These are phyloP conservation scores for Perizoma affinitatum DNA, from an alignment of 2,888 invertebrate genomes.

Conservation along the genomic window DNA sequence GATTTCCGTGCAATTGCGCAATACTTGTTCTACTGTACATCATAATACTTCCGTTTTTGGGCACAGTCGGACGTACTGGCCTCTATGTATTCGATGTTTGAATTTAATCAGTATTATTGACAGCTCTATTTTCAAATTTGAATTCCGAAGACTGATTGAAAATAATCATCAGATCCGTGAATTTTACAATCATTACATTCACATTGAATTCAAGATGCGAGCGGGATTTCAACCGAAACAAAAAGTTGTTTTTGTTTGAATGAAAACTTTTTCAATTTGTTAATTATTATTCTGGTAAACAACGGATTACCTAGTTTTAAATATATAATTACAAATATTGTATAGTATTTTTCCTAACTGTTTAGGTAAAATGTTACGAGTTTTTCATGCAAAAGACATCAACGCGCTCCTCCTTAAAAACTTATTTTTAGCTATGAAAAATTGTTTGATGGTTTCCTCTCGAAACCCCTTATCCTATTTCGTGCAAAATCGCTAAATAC, in stretches of 20 bases:
- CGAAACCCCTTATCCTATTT: too few species aligned
- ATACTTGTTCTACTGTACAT: conserved; percentile 50
- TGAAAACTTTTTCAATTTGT: neutral
- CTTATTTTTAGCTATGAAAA: too few species aligned
- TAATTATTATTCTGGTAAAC: neutral
- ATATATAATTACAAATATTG: neutral
- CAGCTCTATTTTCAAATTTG: conserved; percentile 10
- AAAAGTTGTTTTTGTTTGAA: neutral
- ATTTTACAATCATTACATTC: too few species aligned
- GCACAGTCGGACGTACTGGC: conserved; percentile 25
- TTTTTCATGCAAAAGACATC: conserved; percentile 30
- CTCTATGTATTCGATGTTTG: conserved; percentile 7
- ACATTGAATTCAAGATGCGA: conserved; percentile 3
- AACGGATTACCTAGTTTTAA: too few species aligned
- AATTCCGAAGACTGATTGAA: conserved; percentile 5
- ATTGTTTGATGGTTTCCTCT: too few species aligned
- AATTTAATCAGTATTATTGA: conserved; percentile 10
- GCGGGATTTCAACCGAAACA: neutral
- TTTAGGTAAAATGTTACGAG: too few species aligned
- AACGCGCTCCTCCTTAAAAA: conserved; percentile 23
- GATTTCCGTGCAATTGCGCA: conserved; percentile 65
- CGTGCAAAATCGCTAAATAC: too few species aligned
- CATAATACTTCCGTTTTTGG: conserved; percentile 68
- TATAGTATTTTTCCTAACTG: too few species aligned
- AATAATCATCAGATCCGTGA: conserved; percentile 3